These are phyloP conservation scores for Aphidius colemani DNA, from an alignment of 2,888 invertebrate genomes.

Conservation along the genomic window DNA sequence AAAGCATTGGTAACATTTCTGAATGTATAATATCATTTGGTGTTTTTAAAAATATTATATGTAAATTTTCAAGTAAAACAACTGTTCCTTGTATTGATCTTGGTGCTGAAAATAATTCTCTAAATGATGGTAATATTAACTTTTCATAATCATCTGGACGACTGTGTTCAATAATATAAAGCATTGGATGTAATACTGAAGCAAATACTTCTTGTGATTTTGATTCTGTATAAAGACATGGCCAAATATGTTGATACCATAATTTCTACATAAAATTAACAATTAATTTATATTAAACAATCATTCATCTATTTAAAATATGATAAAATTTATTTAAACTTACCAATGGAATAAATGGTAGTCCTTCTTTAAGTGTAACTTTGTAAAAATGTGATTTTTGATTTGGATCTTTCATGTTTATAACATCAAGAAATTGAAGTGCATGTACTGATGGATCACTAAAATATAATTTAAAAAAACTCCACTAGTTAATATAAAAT, in stretches of 20 bases:
- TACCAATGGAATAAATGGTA: constrained; percentile 90
- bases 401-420: constrained; percentile 87
- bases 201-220: constrained; percentile 84
- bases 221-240: constrained; percentile 83
- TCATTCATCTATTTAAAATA: no score
- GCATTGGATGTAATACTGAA: constrained; percentile 81
- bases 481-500: no score
- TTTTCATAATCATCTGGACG: constrained; percentile 78
- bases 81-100: constrained; percentile 86
- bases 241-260: constrained; percentile 94
- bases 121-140: constrained; percentile 81
- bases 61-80: constrained; percentile 86
- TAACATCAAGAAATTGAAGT: constrained; percentile 89
- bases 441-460: constrained; percentile 91
- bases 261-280: constrained; percentile 85
- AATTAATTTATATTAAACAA: neutral
- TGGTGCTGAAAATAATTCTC: constrained; percentile 75
- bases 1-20: constrained; percentile 86
- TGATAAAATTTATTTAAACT: constrained; percentile 43
- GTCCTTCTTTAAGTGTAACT: constrained; percentile 81
- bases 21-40: constrained; percentile 76
- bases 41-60: constrained; percentile 86
- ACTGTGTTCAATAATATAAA: constrained; percentile 81
- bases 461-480: constrained; percentile 36
- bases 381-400: constrained; percentile 90